Percentiles rank a stretch among this genome's conserved stretches.
Conservation (phyloP, 2,797 vertebrate genomes). For the Psittacula derbiana region DNA sequence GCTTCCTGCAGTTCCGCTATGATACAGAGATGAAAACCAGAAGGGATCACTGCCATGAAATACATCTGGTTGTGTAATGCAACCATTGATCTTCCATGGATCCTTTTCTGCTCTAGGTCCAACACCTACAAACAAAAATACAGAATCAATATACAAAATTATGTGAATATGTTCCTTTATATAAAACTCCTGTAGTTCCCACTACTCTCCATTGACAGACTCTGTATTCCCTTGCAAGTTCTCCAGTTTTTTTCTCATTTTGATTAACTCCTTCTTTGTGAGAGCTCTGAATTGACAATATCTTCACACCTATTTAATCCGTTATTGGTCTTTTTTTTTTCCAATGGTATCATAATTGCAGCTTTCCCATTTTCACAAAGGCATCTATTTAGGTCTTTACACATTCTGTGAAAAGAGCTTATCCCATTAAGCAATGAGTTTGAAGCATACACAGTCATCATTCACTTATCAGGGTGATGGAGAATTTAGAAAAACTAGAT, state of each 20-base stretch:
- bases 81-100: not conserved
- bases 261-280: not conserved
- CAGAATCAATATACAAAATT: not conserved
- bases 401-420: not conserved
- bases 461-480: not conserved
- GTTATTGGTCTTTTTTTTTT: not conserved
- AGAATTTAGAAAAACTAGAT: not conserved
- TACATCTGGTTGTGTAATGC: not conserved
- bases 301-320: not conserved
- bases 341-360: not conserved
- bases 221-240: not conserved
- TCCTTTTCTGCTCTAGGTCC: not conserved
- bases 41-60: not conserved
- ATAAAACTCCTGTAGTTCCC: not conserved
- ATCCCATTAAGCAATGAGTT: not conserved
- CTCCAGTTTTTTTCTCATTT: not conserved
- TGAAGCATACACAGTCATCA: not conserved
- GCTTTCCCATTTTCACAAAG: not conserved
- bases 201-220: not conserved
- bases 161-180: not conserved
- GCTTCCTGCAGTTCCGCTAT: not conserved
- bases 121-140: not conserved
- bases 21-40: not conserved
- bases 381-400: not conserved
- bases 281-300: not conserved